Evolutionary conservation across 2,888 invertebrate species (phyloP).

Genomic region (Dasypogon diadema): DNA sequence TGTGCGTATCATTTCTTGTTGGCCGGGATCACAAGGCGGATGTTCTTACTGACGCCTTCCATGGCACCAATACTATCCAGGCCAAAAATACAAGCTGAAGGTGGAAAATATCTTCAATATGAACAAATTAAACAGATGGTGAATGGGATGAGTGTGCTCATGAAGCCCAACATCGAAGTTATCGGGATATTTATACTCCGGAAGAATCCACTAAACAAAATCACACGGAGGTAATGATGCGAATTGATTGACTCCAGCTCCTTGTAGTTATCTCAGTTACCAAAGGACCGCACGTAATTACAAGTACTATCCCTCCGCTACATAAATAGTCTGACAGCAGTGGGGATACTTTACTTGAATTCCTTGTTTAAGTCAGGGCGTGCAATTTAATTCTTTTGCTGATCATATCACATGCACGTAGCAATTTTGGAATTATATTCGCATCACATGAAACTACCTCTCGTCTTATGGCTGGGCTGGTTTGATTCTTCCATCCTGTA

Average conservation of each 20-base stretch:
- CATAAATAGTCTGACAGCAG: background rate
- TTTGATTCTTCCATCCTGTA: background rate
- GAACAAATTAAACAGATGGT: conserved; percentile 35
- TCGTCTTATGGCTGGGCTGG: background rate
- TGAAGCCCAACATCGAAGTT: background rate
- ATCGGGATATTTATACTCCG: background rate
- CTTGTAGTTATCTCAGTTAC: conserved; percentile 1
- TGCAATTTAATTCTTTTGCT: conserved; percentile 1
- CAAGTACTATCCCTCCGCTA: conserved; percentile 3
- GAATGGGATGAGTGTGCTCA: background rate
- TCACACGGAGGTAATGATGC: conserved; percentile 45
- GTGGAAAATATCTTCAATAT: conserved; percentile 5
- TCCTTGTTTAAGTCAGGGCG: background rate
- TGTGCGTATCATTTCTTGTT: background rate
- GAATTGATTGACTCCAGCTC: conserved; percentile 42
- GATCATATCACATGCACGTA: conserved; percentile 44
- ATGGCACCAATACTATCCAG: conserved; percentile 28
- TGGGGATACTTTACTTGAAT: background rate
- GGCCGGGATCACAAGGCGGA: conserved; percentile 7
- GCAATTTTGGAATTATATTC: conserved; percentile 55
- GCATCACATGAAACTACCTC: conserved; percentile 54
- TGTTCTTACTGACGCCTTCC: background rate
- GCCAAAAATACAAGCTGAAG: conserved; percentile 18
- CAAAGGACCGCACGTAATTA: conserved; percentile 53
- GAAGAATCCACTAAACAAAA: background rate